Base-by-base conservation (phyloP, 1,140 invertebrate species). In the Cherax quadricarinatus region DNA sequence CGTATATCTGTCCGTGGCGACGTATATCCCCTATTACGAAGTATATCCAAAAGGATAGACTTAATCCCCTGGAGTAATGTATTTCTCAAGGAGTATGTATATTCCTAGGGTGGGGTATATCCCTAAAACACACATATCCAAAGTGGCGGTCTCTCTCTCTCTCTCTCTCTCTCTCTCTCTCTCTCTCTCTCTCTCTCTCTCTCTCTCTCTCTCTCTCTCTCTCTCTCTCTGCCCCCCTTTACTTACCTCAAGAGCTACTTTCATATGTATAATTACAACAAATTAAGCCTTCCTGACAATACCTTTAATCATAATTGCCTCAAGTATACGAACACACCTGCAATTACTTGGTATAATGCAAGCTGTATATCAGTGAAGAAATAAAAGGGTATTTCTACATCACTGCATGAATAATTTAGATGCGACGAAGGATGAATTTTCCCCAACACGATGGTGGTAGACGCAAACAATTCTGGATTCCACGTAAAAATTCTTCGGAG, bases 241-340 rank as follows among this genome's bases (percentile, higher is more conserved):
- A 18, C 83, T 85, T 70, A 48, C 83, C 30, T 70, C 12, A 85
- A 70, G 60, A 85, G 16, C 60, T 85, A 66, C 60, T 85, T 70
- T 85, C 83, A 70, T 85, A 49, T 66, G 48, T 70, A 7, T 85
- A 85, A 85, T 85, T 85, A 85, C 83, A 70, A 12, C n/a, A 41
- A 85, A 85, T 85, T 85, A 85, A 85, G 83, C 83, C 70, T 70
- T 70, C 60, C 83, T 49, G 24, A 70, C 83, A 85, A 70, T 85
- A 70, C 60, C 83, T 85, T 85, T 85, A 41, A 70, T 85, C 83
- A 84, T 84, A 84, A 84, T 57, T 24, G 82, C n/a, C 57, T n/a
- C 53, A 24, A 85, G 60, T 30, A 66, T 62, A 53, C 41, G n/a
- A 18, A 14, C 66, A 18, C 48, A 66, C 83, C 57, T 41, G 66